A percentile compares a stretch with the other conserved stretches of the same genome.
These are phyloP conservation scores for Caenorhabditis briggsae DNA, from an alignment of 1,140 invertebrate genomes.

Conservation along the genomic window DNA sequence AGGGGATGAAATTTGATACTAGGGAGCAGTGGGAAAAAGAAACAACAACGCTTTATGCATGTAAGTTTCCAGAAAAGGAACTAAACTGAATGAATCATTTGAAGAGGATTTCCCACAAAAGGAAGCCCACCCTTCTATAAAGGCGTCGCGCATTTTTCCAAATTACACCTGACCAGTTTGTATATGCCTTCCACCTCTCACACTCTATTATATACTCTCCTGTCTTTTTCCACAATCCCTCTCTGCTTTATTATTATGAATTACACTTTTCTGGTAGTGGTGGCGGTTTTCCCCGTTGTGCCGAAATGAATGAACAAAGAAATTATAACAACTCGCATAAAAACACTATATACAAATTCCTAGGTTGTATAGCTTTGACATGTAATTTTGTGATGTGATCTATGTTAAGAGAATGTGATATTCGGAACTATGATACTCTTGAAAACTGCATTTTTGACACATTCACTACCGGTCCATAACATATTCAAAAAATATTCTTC, in stretches of 20 bases:
- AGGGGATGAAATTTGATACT: slow-evolving; percentile 31
- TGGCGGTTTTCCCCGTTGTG: too few species aligned
- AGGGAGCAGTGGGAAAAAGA: background rate
- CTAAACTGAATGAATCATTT: background rate
- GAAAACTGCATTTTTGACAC: too few species aligned
- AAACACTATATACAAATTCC: background rate
- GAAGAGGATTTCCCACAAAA: background rate
- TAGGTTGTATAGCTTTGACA: background rate
- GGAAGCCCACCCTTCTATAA: background rate
- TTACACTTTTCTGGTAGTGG: background rate
- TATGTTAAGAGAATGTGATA: too few species aligned
- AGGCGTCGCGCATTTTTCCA: slow-evolving; percentile 6
- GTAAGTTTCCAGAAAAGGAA: too few species aligned
- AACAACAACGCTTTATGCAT: background rate
- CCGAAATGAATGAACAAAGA: too few species aligned
- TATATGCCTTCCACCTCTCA: slow-evolving; percentile 4
- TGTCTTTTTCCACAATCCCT: background rate
- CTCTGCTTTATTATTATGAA: background rate
- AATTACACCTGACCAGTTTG: slow-evolving; percentile 48
- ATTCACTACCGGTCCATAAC: too few species aligned
- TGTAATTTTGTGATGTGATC: background rate
- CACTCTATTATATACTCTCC: background rate
- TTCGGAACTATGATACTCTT: too few species aligned
- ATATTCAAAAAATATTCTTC: too few species aligned
- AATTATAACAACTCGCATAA: too few species aligned